These are phyloP conservation scores for Aphelenchoides besseyi DNA, from an alignment of 1,140 invertebrate species.

Conservation along the genomic window DNA sequence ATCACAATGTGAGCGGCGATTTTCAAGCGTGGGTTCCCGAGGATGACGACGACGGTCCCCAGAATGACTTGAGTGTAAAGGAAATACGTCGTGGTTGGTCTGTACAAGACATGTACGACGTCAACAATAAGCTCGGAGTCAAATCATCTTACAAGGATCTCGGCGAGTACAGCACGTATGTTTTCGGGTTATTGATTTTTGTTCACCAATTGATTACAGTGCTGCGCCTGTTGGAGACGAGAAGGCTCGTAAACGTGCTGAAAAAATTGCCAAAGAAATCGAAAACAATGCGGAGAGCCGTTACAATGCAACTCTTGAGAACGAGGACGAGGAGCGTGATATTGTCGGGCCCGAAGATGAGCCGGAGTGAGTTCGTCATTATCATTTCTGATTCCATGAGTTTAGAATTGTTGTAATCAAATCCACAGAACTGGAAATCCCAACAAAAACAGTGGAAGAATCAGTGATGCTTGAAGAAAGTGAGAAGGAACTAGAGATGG, in stretches of 20 bases:
- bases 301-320: slow-evolving; percentile 13
- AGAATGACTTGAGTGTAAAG: not conserved
- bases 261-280: slow-evolving; percentile 16
- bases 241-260: slow-evolving; percentile 17
- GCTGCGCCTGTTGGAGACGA: slow-evolving; percentile 1
- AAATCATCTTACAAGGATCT: slow-evolving; percentile 8
- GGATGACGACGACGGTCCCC: not conserved
- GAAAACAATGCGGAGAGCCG: slow-evolving; percentile 12
- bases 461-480: too few relatives aligned
- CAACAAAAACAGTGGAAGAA: too few relatives aligned
- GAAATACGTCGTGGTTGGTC: not conserved
- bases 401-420: too few relatives aligned
- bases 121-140: slow-evolving; percentile 16
- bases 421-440: too few relatives aligned
- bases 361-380: not conserved
- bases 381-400: not conserved
- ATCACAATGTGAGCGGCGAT: not conserved
- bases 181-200: not conserved
- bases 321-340: slow-evolving; percentile 25
- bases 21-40: not conserved
- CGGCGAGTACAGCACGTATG: not conserved
- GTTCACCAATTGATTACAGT: not conserved
- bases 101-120: slow-evolving; percentile 9
- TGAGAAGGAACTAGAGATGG: too few relatives aligned
- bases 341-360: slow-evolving; percentile 5